These are phyloP conservation scores for Brachirus orientalis DNA, from an alignment of 2,113 vertebrate genomes.

Conservation along the genomic window DNA sequence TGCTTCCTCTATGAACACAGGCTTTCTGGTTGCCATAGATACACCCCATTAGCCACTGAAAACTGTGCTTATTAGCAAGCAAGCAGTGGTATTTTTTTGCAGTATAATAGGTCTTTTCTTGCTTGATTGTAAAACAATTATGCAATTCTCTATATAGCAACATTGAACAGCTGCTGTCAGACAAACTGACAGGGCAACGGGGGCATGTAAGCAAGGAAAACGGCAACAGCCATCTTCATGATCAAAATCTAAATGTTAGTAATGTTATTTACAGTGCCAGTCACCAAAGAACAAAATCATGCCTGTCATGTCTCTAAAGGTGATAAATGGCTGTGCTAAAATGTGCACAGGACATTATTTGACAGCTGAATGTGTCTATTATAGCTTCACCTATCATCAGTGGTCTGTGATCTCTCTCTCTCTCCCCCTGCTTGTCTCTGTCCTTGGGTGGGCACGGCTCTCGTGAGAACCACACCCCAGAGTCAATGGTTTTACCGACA, in stretches of 20 bases:
- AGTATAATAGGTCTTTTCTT: slow-evolving; percentile 10
- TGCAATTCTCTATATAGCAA: slow-evolving; percentile 1
- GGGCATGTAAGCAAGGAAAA: slow-evolving; percentile 1
- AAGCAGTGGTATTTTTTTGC: slow-evolving; percentile 3
- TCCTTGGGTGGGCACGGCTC: slow-evolving; percentile 69
- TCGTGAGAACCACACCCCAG: slow-evolving; percentile 75
- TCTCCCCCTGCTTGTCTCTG: slow-evolving; percentile 37
- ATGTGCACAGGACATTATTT: slow-evolving; percentile 23
- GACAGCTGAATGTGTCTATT: slow-evolving; percentile 42
- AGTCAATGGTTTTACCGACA: slow-evolving; percentile 56
- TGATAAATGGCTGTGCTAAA: slow-evolving; percentile 22
- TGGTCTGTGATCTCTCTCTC: slow-evolving; percentile 25
- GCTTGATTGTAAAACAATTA: slow-evolving; percentile 22
- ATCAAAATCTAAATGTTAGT: slow-evolving; percentile 22
- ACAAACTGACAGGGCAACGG: not conserved
- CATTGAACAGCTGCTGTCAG: too few relatives aligned
- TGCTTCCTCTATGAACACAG: slow-evolving; percentile 21
- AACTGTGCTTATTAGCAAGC: slow-evolving; percentile 10
- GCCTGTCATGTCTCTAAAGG: slow-evolving; percentile 18
- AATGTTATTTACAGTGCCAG: not conserved
- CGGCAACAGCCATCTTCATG: not conserved
- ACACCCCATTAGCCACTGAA: slow-evolving; percentile 27
- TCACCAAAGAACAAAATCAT: slow-evolving; percentile 15
- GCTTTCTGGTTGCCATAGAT: slow-evolving; percentile 53
- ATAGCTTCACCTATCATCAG: slow-evolving; percentile 25